Base-by-base conservation (phyloP, 2,888 invertebrate genomes). In the Volucella bombylans region DNA sequence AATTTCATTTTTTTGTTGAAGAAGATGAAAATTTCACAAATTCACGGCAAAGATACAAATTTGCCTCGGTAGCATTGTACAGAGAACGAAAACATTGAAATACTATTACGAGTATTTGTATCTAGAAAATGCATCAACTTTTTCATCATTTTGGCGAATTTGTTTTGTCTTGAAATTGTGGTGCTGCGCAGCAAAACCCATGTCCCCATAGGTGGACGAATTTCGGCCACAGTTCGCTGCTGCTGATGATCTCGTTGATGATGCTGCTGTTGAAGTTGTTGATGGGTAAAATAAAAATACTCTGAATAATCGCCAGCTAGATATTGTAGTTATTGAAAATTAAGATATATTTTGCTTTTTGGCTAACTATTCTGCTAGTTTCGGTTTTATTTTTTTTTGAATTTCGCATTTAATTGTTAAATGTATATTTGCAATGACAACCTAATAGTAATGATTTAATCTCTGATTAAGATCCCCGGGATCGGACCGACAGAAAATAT, bases 401-500 rank as follows among this genome's bases (percentile, higher is more conserved):
- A 12, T 65, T 64, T 18, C 11, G 31, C 49, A 49, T 62, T 23
- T 52, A 23, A 18, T 52, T 1, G 50, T 52, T 23, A 12, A 23
- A 41, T 14, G n/a, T 54, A 39, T 41, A n/a, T 39, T 39, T 41
- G 61, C 15, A 10, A 14, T 45, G 12, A 4, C 45, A 45, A n/a
- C 4, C n/a, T 11, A 12, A 4, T 38, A 57, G 65, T 65, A 57
- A 74, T 64, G 41, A 74, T 49, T 65, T 74, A 57, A 65, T 55
- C 23, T 65, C 31, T 50, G 74, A 74, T 74, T 74, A 74, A 65
- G 74, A 74, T 74, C 74, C 74, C 74, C 74, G 74, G 74, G 74
- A 64, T 57, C 31, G 31, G 31, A 31, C 31, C 31, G 31, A 6
- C 31, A 31, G 8, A 69, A 47, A 15, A 15, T 45, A 71, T 57